phyloP scores from a whole-genome alignment of 2,888 invertebrate species.

The Endomychus coccineus region DNA sequence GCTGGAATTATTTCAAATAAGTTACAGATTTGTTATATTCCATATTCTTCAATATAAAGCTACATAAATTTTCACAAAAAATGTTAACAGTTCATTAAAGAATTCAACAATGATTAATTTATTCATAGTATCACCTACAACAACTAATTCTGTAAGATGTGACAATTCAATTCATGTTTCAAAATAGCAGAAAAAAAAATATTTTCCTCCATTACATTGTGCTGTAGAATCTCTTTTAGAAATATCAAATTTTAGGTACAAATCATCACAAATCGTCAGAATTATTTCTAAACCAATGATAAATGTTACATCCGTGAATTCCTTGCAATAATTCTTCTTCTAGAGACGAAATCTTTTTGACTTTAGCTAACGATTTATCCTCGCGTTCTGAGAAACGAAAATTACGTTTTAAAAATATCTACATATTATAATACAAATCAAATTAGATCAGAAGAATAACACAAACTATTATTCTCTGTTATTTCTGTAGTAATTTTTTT shows the following conservation, averaged over 20 bases:
- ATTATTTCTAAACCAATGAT: constrained; percentile 46
- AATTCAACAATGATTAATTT: neutral
- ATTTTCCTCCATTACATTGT: neutral
- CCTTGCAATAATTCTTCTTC: constrained; percentile 53
- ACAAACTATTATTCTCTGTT: constrained; percentile 3
- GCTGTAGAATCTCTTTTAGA: neutral
- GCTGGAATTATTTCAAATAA: too few relatives aligned
- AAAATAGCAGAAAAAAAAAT: too few relatives aligned
- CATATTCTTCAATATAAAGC: too few relatives aligned
- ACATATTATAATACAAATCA: neutral
- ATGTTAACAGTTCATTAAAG: constrained; percentile 1
- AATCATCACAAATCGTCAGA: constrained; percentile 7
- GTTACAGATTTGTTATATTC: too few relatives aligned
- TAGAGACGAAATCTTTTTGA: constrained; percentile 26
- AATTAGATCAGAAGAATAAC: constrained; percentile 1
- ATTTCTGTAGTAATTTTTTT: neutral
- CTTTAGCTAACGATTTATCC: constrained; percentile 29
- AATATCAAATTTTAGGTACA: constrained; percentile 3
- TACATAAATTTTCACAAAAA: too few relatives aligned
- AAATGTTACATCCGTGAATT: constrained; percentile 57
- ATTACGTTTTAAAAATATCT: constrained; percentile 4
- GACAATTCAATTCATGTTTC: too few relatives aligned
- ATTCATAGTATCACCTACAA: too few relatives aligned
- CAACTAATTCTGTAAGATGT: too few relatives aligned
- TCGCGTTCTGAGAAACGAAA: constrained; percentile 43